A percentile compares a stretch with the other conserved stretches of the same genome.
Conservation (phyloP, 2,113 vertebrate species). For the Mobula birostris region DNA sequence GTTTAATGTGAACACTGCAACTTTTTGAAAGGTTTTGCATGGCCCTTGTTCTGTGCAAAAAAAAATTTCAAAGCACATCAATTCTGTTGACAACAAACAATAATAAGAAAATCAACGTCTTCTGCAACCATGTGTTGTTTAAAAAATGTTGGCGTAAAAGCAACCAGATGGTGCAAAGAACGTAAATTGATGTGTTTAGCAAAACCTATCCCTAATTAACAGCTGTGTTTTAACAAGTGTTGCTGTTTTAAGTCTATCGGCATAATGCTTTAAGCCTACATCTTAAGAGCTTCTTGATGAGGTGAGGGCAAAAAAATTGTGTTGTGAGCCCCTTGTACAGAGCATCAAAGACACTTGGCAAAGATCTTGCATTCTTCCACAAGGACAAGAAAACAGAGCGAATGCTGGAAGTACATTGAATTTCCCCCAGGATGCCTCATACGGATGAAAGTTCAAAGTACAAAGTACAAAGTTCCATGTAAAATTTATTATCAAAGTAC, state of each 20-base stretch:
- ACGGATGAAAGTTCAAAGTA: neutral
- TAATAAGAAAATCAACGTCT: neutral
- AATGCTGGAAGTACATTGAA: neutral
- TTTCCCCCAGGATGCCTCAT: neutral
- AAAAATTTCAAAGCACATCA: constrained; percentile 1
- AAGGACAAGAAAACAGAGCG: neutral
- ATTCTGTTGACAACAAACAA: constrained; percentile 6
- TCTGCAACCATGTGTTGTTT: constrained; percentile 1
- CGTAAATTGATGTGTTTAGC: constrained; percentile 16
- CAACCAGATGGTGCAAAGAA: constrained; percentile 11
- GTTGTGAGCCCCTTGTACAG: neutral
- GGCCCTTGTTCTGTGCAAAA: neutral
- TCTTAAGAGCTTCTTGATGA: neutral
- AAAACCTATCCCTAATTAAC: constrained; percentile 6
- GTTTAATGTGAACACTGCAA: neutral
- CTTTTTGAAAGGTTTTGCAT: neutral
- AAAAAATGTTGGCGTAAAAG: constrained; percentile 15
- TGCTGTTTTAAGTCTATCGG: constrained; percentile 14
- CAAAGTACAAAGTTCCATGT: too few species aligned
- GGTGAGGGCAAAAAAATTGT: neutral
- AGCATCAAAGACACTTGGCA: neutral
- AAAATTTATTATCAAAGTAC: too few species aligned
- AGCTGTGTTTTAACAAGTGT: constrained; percentile 8
- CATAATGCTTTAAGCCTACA: neutral
- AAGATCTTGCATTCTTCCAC: neutral